Evolutionary conservation across 2,888 invertebrate genomes (phyloP).

Genomic region (Caradrina clavipalpis): DNA sequence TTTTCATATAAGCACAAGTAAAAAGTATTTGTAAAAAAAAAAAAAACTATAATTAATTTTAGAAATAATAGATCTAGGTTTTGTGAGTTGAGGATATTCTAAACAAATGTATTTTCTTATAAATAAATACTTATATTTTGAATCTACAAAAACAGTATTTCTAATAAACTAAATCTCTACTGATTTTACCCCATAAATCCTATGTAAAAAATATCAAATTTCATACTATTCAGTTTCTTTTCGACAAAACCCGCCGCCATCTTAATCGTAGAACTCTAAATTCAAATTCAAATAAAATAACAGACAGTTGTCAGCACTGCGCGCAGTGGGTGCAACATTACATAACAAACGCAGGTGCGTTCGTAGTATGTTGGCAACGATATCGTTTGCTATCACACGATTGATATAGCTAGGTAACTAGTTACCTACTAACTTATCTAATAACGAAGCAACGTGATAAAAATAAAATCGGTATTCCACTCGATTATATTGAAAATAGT

Average conservation of each 20-base stretch:
- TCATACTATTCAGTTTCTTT: too few species aligned
- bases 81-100: too few species aligned
- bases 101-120: too few species aligned
- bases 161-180: too few species aligned
- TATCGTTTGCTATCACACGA: constrained; percentile 50
- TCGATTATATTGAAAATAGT: constrained; percentile 42
- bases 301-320: constrained; percentile 50
- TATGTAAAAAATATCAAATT: neutral
- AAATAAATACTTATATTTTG: too few species aligned
- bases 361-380: constrained; percentile 50
- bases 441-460: constrained; percentile 47
- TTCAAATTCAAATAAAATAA: constrained; percentile 28
- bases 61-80: too few species aligned
- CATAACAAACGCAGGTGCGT: constrained; percentile 52
- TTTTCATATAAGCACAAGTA: too few species aligned
- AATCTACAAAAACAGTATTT: too few species aligned
- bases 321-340: constrained; percentile 53
- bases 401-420: neutral
- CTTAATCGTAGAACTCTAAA: constrained; percentile 21
- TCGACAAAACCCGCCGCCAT: constrained; percentile 30
- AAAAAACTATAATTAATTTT: too few species aligned
- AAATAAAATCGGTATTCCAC: constrained; percentile 44
- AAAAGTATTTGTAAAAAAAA: too few species aligned
- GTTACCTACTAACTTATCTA: constrained; percentile 49
- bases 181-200: too few species aligned